phyloP scores from a whole-genome alignment of 2,797 vertebrate genomes.

The Silurus aristotelis region DNA sequence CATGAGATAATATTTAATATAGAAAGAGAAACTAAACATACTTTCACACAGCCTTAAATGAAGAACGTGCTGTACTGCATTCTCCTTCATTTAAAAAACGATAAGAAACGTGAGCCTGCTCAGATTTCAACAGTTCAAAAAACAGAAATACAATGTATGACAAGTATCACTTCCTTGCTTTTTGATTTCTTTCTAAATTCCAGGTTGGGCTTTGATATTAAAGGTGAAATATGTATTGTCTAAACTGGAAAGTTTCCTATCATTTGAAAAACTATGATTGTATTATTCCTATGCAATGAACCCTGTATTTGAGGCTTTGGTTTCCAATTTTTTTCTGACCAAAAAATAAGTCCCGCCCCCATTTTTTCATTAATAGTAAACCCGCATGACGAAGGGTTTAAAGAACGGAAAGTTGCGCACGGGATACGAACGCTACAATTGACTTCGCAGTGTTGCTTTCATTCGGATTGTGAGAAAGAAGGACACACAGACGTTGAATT shows the following conservation, averaged over 20 bases:
- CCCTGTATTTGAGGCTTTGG: background rate
- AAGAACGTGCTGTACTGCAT: slow-evolving; percentile 27
- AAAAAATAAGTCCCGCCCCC: background rate
- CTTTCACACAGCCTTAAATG: background rate
- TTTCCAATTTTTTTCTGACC: background rate
- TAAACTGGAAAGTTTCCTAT: background rate
- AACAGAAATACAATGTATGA: background rate
- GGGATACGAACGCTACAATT: background rate
- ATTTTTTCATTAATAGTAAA: background rate
- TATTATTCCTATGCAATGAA: background rate
- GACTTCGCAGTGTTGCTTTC: background rate
- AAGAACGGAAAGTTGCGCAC: no score
- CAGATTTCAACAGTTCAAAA: background rate
- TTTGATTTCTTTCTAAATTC: no score
- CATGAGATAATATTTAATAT: background rate
- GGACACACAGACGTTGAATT: background rate
- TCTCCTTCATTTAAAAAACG: background rate
- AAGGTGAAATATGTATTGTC: no score
- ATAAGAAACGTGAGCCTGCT: background rate
- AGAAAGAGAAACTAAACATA: slow-evolving; percentile 6
- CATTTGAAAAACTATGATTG: background rate
- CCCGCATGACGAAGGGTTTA: background rate
- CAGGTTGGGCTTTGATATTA: background rate
- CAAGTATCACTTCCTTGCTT: slow-evolving; percentile 44
- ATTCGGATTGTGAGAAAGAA: background rate